Percentiles rank a stretch among this genome's conserved stretches.
These are phyloP conservation scores for Amphiprion percula DNA, from an alignment of 2,113 vertebrate species.

Conservation along the genomic window DNA sequence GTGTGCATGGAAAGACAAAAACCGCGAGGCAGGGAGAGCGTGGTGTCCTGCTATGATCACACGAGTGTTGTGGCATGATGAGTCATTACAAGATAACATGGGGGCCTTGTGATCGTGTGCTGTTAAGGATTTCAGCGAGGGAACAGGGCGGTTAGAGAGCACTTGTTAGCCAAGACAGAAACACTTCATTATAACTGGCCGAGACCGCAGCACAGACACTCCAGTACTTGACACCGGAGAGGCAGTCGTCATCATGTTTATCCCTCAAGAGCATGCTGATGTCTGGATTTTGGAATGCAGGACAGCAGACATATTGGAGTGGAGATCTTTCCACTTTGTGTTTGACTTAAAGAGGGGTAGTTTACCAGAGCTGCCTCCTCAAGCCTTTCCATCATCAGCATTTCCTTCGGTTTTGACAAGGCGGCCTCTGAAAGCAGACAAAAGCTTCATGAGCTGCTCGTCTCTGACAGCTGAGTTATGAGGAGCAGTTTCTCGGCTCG, in stretches of 20 bases:
- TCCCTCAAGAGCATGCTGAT: constrained; percentile 45
- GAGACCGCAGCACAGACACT: constrained; percentile 45
- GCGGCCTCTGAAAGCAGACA: constrained; percentile 16
- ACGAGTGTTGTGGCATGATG: constrained; percentile 32
- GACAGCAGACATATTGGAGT: background rate
- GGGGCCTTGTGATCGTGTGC: constrained; percentile 39
- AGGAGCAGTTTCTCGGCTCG: constrained; percentile 15
- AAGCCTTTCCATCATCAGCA: constrained; percentile 31
- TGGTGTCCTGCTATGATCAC: constrained; percentile 30
- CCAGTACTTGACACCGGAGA: constrained; percentile 42
- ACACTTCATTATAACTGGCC: constrained; percentile 67
- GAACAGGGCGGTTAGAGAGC: constrained; percentile 20
- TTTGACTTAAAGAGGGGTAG: constrained; percentile 11
- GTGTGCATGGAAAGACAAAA: constrained; percentile 12
- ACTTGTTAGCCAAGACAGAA: constrained; percentile 64
- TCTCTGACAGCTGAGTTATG: constrained; percentile 32
- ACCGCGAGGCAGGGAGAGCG: background rate
- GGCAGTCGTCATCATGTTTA: constrained; percentile 34
- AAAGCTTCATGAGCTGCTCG: constrained; percentile 10
- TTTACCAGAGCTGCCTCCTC: constrained; percentile 31
- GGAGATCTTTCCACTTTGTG: background rate
- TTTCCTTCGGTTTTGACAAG: constrained; percentile 25
- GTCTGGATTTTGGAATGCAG: constrained; percentile 39
- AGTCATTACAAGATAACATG: constrained; percentile 37
- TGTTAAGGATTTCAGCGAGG: constrained; percentile 34